A percentile compares a stretch with the other conserved stretches of the same genome.
phyloP scores from a whole-genome alignment of 2,113 vertebrate genomes.

The Numenius arquata region DNA sequence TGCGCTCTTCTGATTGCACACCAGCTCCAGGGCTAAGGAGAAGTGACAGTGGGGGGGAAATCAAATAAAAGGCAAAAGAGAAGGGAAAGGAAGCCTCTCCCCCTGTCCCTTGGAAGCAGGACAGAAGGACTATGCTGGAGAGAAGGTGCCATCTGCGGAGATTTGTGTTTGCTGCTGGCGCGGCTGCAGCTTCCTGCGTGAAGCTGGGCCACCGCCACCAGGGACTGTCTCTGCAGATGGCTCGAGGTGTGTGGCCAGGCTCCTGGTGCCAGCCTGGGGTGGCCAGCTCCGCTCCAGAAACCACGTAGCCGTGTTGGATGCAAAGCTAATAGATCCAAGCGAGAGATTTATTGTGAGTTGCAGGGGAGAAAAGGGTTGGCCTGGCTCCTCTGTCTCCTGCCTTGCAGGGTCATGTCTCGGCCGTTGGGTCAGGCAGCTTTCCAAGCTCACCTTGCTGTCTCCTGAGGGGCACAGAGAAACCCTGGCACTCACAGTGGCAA shows the following conservation, averaged over 20 bases:
- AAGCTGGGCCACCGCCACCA: accelerated
- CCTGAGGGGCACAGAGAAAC: not conserved
- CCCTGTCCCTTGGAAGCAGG: not conserved
- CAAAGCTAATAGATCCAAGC: not conserved
- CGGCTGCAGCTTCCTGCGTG: not conserved
- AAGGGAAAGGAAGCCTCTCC: not conserved
- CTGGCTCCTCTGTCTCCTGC: not conserved
- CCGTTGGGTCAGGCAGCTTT: not conserved
- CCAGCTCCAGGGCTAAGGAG: not conserved
- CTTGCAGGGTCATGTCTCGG: not conserved
- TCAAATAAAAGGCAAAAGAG: not conserved
- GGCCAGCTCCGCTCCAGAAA: not conserved
- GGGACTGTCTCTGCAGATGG: not conserved
- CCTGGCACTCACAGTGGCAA: accelerated
- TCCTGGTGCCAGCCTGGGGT: not conserved
- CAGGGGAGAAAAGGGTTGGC: not conserved
- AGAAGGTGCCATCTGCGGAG: not conserved
- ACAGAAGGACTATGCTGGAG: not conserved
- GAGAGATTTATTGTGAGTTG: not conserved
- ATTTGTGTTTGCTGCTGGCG: not conserved
- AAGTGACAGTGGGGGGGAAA: not conserved
- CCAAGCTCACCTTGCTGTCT: not conserved
- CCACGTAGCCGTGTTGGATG: not conserved
- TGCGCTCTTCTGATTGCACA: not conserved
- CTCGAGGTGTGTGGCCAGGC: not conserved